A percentile compares a stretch with the other conserved stretches of the same genome.
Evolutionary conservation across 2,888 invertebrate species (phyloP).

Genomic region (Anoncus sp.): DNA sequence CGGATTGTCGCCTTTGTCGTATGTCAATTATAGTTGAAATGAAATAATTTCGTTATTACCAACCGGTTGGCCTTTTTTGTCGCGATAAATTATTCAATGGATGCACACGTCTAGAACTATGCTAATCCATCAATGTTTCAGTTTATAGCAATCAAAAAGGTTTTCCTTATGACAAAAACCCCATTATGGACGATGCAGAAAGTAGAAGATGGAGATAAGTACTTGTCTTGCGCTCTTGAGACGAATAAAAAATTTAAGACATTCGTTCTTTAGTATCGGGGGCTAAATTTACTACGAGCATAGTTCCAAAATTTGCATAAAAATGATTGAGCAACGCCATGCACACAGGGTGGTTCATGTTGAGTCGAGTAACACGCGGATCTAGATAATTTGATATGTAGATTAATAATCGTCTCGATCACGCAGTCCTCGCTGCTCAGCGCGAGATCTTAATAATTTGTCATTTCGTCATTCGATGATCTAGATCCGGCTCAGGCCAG

Average conservation of each 20-base stretch:
- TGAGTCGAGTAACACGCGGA: background rate
- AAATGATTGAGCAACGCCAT: slow-evolving; percentile 37
- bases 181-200: background rate
- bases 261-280: background rate
- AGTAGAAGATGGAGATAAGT: background rate
- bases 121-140: background rate
- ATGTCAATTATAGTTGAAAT: slow-evolving; percentile 34
- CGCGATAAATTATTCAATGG: background rate
- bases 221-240: background rate
- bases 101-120: background rate
- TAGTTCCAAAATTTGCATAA: slow-evolving; percentile 40
- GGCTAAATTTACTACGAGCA: background rate
- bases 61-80: slow-evolving; percentile 35
- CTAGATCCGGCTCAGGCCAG: slow-evolving; percentile 41
- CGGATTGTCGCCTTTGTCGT: slow-evolving; percentile 35
- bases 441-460: slow-evolving; percentile 21
- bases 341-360: background rate
- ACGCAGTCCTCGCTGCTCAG: background rate
- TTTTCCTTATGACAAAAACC: background rate
- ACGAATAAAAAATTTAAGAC: slow-evolving; percentile 3
- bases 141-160: background rate
- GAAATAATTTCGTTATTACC: slow-evolving; percentile 35
- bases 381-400: slow-evolving; percentile 42
- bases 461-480: slow-evolving; percentile 32
- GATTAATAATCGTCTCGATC: slow-evolving; percentile 40